Percentiles rank a stretch among this genome's conserved stretches.
Evolutionary conservation across 2,113 vertebrate species (phyloP).

Genomic region (Oreochromis niloticus): DNA sequence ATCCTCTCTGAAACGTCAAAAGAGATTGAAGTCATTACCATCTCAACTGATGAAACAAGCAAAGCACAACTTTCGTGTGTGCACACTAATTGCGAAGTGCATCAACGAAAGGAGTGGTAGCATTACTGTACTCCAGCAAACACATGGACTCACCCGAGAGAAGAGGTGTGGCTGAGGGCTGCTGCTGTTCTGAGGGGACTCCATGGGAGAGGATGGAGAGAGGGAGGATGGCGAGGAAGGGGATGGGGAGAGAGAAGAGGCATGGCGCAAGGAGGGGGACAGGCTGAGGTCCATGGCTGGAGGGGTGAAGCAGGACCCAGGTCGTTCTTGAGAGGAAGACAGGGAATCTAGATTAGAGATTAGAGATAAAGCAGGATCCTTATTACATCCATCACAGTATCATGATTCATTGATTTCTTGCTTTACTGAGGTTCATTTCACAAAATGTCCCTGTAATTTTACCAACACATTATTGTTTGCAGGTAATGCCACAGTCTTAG

Average conservation of each 20-base stretch:
- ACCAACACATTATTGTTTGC: neutral
- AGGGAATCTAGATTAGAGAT: conserved; percentile 34
- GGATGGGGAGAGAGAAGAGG: conserved; percentile 76
- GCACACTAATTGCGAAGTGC: neutral
- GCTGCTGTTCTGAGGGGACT: conserved; percentile 68
- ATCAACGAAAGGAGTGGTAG: neutral
- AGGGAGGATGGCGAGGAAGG: conserved; percentile 75
- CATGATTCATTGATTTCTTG: neutral
- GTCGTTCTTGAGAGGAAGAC: conserved; percentile 71
- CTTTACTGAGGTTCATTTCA: neutral
- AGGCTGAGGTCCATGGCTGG: conserved; percentile 86
- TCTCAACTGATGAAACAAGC: neutral
- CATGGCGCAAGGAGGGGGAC: conserved; percentile 78
- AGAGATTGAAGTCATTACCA: neutral
- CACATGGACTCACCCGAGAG: conserved; percentile 71
- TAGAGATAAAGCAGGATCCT: neutral
- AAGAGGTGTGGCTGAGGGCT: conserved; percentile 73
- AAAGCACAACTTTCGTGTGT: neutral
- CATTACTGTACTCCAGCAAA: neutral
- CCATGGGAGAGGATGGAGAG: conserved; percentile 67
- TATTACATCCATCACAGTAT: neutral
- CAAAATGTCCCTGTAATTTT: neutral
- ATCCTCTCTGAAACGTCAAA: neutral
- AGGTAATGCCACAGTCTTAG: neutral
- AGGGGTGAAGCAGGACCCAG: conserved; percentile 72